phyloP scores from a whole-genome alignment of 2,888 invertebrate genomes.

The Drosophila tripunctata region DNA sequence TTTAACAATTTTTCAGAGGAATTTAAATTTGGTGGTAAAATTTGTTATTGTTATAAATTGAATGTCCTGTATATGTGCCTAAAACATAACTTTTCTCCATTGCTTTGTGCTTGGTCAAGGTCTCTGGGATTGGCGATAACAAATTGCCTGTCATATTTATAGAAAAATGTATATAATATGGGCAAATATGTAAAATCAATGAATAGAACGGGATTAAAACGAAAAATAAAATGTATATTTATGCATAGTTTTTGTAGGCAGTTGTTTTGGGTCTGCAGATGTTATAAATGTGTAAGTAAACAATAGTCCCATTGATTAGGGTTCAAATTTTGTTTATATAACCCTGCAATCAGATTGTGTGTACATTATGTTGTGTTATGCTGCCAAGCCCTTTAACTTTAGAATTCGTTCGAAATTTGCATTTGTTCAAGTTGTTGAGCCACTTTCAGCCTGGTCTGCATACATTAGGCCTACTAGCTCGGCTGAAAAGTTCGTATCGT shows the following conservation, averaged over 20 bases:
- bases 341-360: slow-evolving; percentile 37
- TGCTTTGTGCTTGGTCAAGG: background rate
- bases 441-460: slow-evolving; percentile 39
- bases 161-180: background rate
- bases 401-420: slow-evolving; percentile 54
- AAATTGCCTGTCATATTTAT: slow-evolving; percentile 22
- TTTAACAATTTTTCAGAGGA: background rate
- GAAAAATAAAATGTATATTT: slow-evolving; percentile 17
- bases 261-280: slow-evolving; percentile 8
- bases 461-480: slow-evolving; percentile 61
- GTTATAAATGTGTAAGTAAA: slow-evolving; percentile 52
- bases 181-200: slow-evolving; percentile 4
- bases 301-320: slow-evolving; percentile 75
- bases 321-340: slow-evolving; percentile 55
- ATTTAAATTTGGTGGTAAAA: background rate
- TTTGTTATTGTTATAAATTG: background rate
- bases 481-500: too few relatives aligned
- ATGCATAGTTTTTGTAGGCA: slow-evolving; percentile 11
- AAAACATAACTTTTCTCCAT: background rate
- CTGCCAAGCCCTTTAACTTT: slow-evolving; percentile 26
- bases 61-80: background rate
- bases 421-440: slow-evolving; percentile 43
- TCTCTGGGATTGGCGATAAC: slow-evolving; percentile 7
- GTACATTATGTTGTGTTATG: slow-evolving; percentile 16
- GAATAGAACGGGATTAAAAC: background rate